Base-by-base conservation (phyloP, 1,140 invertebrate species). In the Leguminivora glycinivorella region DNA sequence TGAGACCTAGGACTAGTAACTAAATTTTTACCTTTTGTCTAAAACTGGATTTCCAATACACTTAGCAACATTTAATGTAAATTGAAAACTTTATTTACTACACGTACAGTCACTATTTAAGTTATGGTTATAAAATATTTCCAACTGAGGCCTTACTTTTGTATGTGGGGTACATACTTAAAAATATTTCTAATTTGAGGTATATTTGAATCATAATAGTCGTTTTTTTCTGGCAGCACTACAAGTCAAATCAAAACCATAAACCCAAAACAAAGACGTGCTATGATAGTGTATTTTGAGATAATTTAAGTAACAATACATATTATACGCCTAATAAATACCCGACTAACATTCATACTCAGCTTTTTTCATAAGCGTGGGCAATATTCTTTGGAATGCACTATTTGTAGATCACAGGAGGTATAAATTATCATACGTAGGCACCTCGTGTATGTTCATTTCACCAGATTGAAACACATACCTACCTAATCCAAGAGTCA, bases 401-500 rank as follows among this genome's bases (percentile, higher is more conserved):
- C 26, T n/a, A 63, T 31, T 34, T 63, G 26, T 29, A 31, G 58
- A 14, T 29, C 58, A 63, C 26, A 52, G 47, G 47, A 52, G 47
- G 17, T 9, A 29, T 31, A 63, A 63, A 63, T 63, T 26, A 63
- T 63, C 58, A 67, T 47, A 56, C 56, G 66, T 34, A 69, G 29
- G 40, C 69, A 74, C 72, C 72, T 77, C 73, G 76, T 78, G 78
- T 75, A 72, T 75, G 74, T 69, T 73, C 72, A 82, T 70, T 82
- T 73, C 71, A 81, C 76, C 79, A 81, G 79, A 79, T 82, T 83
- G 79, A 77, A 79, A 83, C 80, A 40, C 19, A 67, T 22, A 67
- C 38, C 29, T 40, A 82, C 76, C 82, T 82, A 81, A 83, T 85
- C 79, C 80, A 76, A 85, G 76, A 80, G 78, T 81, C 83, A 84